These are phyloP conservation scores for Baryphthengus martii DNA, from an alignment of 2,113 vertebrate genomes.

Conservation along the genomic window DNA sequence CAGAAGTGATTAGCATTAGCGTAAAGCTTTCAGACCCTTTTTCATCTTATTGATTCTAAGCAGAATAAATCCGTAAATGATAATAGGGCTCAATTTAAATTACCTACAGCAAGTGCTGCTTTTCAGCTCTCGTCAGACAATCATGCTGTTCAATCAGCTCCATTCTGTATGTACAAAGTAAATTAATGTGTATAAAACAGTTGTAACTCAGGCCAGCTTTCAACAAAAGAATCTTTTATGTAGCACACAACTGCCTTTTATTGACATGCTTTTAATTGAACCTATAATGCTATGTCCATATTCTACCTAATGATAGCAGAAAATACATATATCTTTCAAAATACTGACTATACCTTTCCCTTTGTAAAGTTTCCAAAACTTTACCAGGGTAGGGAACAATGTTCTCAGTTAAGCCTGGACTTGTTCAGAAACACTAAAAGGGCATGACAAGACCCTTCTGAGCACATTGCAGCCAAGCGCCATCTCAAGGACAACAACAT, in stretches of 20 bases:
- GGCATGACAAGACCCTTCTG: background rate
- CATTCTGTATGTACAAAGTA: constrained; percentile 61
- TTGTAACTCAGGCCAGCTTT: constrained; percentile 60
- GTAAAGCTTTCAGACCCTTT: constrained; percentile 56
- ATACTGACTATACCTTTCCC: background rate
- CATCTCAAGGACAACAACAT: background rate
- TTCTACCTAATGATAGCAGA: constrained; percentile 19
- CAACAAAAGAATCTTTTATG: constrained; percentile 58
- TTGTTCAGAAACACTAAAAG: background rate
- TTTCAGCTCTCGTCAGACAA: constrained; percentile 62
- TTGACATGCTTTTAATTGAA: constrained; percentile 53
- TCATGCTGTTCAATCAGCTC: constrained; percentile 57
- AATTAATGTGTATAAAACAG: constrained; percentile 67
- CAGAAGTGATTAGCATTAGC: constrained; percentile 67
- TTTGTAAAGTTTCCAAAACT: background rate
- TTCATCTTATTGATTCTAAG: constrained; percentile 69
- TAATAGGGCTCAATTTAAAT: constrained; percentile 74
- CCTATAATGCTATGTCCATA: constrained; percentile 1
- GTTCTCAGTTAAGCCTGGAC: background rate
- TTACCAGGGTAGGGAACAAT: background rate
- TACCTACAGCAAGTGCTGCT: constrained; percentile 68
- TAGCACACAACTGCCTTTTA: constrained; percentile 40
- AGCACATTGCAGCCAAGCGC: background rate
- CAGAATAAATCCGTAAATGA: constrained; percentile 71
- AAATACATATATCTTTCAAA: constrained; percentile 3